A percentile compares a stretch with the other conserved stretches of the same genome.
Evolutionary conservation across 1,140 invertebrate species (phyloP).

Genomic region (Pseudobourletiella spinata): DNA sequence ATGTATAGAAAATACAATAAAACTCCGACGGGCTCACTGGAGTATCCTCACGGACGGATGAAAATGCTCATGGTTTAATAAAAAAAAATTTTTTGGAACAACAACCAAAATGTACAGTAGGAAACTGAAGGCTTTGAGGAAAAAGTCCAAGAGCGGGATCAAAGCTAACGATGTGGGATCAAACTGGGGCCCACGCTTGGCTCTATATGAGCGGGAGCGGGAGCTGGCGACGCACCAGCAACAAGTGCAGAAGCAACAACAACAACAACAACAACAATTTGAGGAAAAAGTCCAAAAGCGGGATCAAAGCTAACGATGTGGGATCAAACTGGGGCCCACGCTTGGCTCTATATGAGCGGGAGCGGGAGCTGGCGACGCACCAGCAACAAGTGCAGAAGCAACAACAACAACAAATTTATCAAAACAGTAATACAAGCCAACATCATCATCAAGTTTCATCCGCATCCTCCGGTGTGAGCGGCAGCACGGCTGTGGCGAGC

Average conservation of each 20-base stretch:
- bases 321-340: constrained; percentile 33
- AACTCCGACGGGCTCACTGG: no score
- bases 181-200: constrained; percentile 32
- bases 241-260: background rate
- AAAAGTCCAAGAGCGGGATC: constrained; percentile 17
- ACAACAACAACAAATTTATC: background rate
- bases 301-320: background rate
- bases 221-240: background rate
- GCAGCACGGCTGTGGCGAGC: background rate
- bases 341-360: constrained; percentile 22
- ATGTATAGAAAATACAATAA: background rate
- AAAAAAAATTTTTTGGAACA: background rate
- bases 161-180: background rate
- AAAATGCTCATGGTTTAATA: background rate
- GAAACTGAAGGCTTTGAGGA: constrained; percentile 20
- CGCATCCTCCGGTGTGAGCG: background rate
- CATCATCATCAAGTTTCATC: background rate
- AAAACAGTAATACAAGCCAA: no score
- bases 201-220: constrained; percentile 20
- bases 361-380: background rate
- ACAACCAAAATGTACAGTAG: constrained; percentile 26
- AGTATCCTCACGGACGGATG: background rate
- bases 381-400: background rate
- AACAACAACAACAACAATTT: constrained; percentile 1
- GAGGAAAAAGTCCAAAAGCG: constrained; percentile 25